phyloP scores from a whole-genome alignment of 2,888 invertebrate genomes.

The Drosophila sordidapex region DNA sequence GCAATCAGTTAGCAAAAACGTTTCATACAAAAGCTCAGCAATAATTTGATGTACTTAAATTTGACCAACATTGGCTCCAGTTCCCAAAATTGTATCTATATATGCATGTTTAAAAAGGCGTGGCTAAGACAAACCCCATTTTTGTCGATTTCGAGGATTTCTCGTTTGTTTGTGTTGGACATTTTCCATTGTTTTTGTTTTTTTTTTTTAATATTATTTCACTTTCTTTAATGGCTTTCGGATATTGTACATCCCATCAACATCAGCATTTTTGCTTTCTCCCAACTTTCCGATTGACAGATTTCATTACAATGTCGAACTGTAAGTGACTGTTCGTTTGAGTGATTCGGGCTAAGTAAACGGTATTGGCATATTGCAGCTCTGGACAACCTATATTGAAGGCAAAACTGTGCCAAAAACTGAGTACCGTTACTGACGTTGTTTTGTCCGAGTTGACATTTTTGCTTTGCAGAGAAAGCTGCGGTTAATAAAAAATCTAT shows the following conservation, averaged over 20 bases:
- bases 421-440: constrained; percentile 28
- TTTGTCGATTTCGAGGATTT: not conserved
- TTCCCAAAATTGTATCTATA: not conserved
- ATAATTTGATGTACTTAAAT: not conserved
- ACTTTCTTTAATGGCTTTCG: not conserved
- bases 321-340: constrained; percentile 13
- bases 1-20: not conserved
- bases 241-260: not conserved
- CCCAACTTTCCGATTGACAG: not conserved
- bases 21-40: not conserved
- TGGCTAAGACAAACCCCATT: not conserved
- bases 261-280: not conserved
- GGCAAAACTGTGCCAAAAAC: constrained; percentile 13
- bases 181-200: not conserved
- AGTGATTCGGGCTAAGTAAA: constrained; percentile 27
- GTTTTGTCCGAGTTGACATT: constrained; percentile 34
- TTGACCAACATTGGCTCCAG: not conserved
- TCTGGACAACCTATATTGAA: constrained; percentile 1
- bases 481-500: not conserved
- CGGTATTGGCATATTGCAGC: constrained; percentile 6
- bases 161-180: not conserved
- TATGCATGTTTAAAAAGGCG: not conserved
- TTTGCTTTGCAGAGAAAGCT: constrained; percentile 5
- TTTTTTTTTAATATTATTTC: not conserved
- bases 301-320: not conserved